Evolutionary conservation across 1,140 invertebrate genomes (phyloP), one percentile per base, ranked within the genome.

Genomic region (Brachystomella parvula): DNA sequence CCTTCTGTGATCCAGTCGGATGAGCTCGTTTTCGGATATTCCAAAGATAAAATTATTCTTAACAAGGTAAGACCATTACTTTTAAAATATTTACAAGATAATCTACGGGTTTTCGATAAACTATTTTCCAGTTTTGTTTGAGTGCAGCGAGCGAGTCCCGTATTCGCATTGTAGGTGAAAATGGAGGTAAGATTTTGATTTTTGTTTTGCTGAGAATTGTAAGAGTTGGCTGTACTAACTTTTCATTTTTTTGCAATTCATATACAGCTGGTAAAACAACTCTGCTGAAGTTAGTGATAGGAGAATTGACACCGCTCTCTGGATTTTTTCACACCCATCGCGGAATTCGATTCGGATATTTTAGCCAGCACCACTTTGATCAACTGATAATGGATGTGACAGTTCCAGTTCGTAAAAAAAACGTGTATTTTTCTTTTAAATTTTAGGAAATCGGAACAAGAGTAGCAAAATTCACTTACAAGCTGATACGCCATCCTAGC

Each of bases 321-420:
- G 96, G 96, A 6, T 85, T 89, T 26, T 82, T 94, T 31, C 86
- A 88, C 73, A 83, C 85, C 2, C 93, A 99, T 81, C 83, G 96
- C 30, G 94, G 92, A 74, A 81, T 99, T 26, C 89, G 92, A 73
- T 96, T 99, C 75, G 97, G 95, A 26, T 99, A 99, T 79, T 99
- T 99, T 79, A 96, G 92, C 74, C 97, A 99, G 77, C 97, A 99
- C 82, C 96, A 99, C 76, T 93, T 99, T 26, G 72, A 73, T 77
- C 70, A 73, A 61, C 49, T 73, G 3, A 61, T 32, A 35, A 66
- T 73, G 64, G 68, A 73, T 61, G 21, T 94, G 21, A 90, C 88
- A 68, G n/a, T n/a, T n/a, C n/a, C n/a, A n/a, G n/a, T n/a, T n/a
- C n/a, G n/a, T n/a, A n/a, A n/a, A n/a, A n/a, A n/a, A n/a, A n/a